phyloP scores from a whole-genome alignment of 1,140 invertebrate genomes.

The Oedothorax gibbosus region DNA sequence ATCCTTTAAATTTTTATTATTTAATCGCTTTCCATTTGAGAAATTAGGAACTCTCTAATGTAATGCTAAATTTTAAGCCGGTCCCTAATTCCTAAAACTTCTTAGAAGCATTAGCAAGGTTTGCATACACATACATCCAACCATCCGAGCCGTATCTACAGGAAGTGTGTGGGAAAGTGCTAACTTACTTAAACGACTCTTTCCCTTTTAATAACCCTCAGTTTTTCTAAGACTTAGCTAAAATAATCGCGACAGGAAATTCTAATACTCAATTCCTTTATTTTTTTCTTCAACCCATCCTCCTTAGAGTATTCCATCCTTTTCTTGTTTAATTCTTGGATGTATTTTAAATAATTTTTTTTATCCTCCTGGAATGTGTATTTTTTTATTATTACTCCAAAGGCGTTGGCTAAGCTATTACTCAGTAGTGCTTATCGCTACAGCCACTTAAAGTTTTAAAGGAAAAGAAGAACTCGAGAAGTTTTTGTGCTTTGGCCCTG shows the following conservation, averaged over 20 bases:
- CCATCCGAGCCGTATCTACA: constrained; percentile 14
- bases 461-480: background rate
- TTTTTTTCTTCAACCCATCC: constrained; percentile 2
- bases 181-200: constrained; percentile 54
- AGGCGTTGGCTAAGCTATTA: constrained; percentile 39
- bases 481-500: constrained; percentile 14
- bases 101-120: constrained; percentile 17
- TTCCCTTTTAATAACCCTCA: constrained; percentile 55
- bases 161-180: constrained; percentile 10
- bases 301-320: background rate
- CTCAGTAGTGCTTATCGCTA: constrained; percentile 49
- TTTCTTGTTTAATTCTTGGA: constrained; percentile 17
- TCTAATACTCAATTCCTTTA: constrained; percentile 51
- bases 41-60: too few relatives aligned
- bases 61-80: background rate
- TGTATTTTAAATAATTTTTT: constrained; percentile 46
- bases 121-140: constrained; percentile 29
- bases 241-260: constrained; percentile 60
- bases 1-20: too few relatives aligned
- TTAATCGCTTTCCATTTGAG: too few relatives aligned
- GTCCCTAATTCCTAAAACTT: constrained; percentile 13
- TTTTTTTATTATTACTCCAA: constrained; percentile 36
- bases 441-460: constrained; percentile 56
- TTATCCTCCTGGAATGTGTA: constrained; percentile 22
- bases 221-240: constrained; percentile 49